Percentiles rank a stretch among this genome's conserved stretches.
Evolutionary conservation across 2,113 vertebrate species (phyloP).

Genomic region (Strix aluco): DNA sequence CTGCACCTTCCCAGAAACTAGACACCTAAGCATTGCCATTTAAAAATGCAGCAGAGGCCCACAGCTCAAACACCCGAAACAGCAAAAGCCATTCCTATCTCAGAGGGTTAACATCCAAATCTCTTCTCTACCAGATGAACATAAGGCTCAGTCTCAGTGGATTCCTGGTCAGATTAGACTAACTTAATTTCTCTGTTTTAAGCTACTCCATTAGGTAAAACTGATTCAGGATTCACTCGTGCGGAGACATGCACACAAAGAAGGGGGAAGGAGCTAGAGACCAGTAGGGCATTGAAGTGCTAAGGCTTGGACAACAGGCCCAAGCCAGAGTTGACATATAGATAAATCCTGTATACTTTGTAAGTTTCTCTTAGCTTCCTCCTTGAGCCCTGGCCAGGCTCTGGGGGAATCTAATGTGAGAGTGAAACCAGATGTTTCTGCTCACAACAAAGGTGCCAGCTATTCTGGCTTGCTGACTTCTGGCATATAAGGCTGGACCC

Average conservation of each 20-base stretch:
- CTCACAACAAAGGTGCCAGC: too few species aligned
- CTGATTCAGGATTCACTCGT: not conserved
- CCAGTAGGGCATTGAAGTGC: too few species aligned
- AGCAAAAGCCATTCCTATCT: not conserved
- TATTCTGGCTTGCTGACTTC: too few species aligned
- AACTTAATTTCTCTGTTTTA: not conserved
- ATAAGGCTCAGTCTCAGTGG: not conserved
- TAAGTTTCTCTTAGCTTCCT: too few species aligned
- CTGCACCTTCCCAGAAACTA: not conserved
- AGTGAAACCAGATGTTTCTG: too few species aligned
- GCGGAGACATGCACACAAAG: not conserved
- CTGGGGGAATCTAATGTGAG: too few species aligned
- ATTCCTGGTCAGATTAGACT: not conserved
- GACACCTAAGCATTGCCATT: not conserved
- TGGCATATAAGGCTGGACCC: too few species aligned
- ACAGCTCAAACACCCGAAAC: not conserved
- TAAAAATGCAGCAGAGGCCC: not conserved
- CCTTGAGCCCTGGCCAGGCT: too few species aligned
- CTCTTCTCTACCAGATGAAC: not conserved
- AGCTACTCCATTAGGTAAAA: not conserved
- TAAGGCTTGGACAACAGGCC: too few species aligned
- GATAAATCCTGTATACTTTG: too few species aligned
- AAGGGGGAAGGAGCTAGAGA: not conserved
- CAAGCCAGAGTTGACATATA: too few species aligned
- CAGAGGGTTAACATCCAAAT: not conserved